Conservation (phyloP, 2,797 vertebrate species). For the Serranus cabrilla region DNA sequence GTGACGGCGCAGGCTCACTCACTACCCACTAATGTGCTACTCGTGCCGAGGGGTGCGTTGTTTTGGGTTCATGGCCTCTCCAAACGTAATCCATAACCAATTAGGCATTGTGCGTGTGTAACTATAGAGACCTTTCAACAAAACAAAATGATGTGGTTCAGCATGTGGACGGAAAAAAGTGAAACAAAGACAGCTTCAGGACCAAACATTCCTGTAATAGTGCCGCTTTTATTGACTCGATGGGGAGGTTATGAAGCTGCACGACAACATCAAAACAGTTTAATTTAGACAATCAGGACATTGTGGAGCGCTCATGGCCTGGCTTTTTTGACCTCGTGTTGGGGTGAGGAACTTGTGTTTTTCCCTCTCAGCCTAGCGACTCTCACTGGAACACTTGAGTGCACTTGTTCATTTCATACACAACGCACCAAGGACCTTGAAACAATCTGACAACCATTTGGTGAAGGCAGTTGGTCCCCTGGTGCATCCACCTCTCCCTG, state of each 20-base stretch:
- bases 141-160: slow-evolving; percentile 54
- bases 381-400: slow-evolving; percentile 27
- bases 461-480: slow-evolving; percentile 24
- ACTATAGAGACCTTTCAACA: slow-evolving; percentile 56
- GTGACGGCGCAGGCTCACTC: slow-evolving; percentile 60
- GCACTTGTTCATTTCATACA: slow-evolving; percentile 42
- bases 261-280: slow-evolving; percentile 32
- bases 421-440: slow-evolving; percentile 12
- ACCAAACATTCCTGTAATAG: slow-evolving; percentile 31
- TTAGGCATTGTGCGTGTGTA: slow-evolving; percentile 43
- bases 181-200: slow-evolving; percentile 33
- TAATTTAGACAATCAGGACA: slow-evolving; percentile 13
- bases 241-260: slow-evolving; percentile 22
- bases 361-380: slow-evolving; percentile 7
- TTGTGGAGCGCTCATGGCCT: slow-evolving; percentile 4
- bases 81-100: slow-evolving; percentile 60
- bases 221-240: slow-evolving; percentile 28
- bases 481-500: slow-evolving; percentile 22
- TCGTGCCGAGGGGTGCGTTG: slow-evolving; percentile 53
- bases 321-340: slow-evolving; percentile 20
- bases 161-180: slow-evolving; percentile 19
- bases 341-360: slow-evolving; percentile 13
- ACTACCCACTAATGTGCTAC: slow-evolving; percentile 68
- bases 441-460: slow-evolving; percentile 42
- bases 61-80: slow-evolving; percentile 55